phyloP scores from a whole-genome alignment of 2,113 vertebrate species.

The Pangasianodon hypophthalmus region DNA sequence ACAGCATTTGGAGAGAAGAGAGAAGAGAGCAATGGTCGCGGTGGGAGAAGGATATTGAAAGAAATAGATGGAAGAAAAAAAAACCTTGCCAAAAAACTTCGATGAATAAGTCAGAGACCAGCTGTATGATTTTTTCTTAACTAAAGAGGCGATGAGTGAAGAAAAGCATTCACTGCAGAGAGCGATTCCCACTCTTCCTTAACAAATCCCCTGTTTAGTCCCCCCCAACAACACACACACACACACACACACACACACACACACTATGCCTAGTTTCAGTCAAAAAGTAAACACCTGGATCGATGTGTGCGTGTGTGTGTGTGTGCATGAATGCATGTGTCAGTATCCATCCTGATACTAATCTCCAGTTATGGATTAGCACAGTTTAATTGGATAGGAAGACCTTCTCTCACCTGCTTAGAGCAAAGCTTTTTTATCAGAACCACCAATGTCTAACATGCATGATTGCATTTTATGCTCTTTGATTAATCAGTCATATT shows the following conservation, averaged over 20 bases:
- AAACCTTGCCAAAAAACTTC: conserved; percentile 51
- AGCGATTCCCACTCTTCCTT: conserved; percentile 42
- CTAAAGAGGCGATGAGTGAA: conserved; percentile 59
- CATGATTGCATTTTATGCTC: conserved; percentile 3
- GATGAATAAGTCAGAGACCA: conserved; percentile 66
- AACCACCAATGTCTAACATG: conserved; percentile 11
- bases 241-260: not conserved
- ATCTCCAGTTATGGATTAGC: conserved; percentile 44
- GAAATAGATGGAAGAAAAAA: conserved; percentile 27
- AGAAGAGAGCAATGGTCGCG: conserved; percentile 11
- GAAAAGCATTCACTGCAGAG: conserved; percentile 36
- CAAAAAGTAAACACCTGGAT: not conserved
- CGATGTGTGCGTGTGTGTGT: not conserved
- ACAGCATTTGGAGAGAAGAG: conserved; percentile 32
- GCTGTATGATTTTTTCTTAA: conserved; percentile 56
- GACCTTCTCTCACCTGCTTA: conserved; percentile 39
- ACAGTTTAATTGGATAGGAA: conserved; percentile 41
- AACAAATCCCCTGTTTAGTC: conserved; percentile 28
- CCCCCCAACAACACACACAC: not conserved
- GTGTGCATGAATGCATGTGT: not conserved
- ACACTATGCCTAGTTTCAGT: not conserved
- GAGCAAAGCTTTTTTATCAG: conserved; percentile 43
- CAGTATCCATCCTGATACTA: not conserved
- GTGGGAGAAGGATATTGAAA: not conserved
- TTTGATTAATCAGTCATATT: conserved; percentile 12